These are phyloP conservation scores for Cololabis saira DNA, from an alignment of 2,113 vertebrate species.

Conservation along the genomic window DNA sequence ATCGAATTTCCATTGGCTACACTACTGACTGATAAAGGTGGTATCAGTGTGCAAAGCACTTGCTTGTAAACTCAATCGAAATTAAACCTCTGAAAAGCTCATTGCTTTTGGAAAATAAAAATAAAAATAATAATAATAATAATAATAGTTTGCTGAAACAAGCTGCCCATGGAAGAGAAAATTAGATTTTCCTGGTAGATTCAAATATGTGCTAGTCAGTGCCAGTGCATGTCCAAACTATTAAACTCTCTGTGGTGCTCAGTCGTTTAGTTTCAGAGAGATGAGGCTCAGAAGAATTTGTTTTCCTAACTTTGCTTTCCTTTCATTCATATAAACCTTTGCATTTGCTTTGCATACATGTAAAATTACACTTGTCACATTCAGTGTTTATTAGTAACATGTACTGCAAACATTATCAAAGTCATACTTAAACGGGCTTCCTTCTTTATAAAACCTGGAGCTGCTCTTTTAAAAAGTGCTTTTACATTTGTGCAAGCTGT, in stretches of 20 bases:
- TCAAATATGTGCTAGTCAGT: not conserved
- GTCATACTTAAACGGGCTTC: not conserved
- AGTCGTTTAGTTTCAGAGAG: not conserved
- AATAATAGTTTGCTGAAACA: not conserved
- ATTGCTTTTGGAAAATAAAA: not conserved
- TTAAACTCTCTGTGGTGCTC: not conserved
- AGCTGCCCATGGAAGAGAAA: not conserved
- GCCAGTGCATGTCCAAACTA: not conserved
- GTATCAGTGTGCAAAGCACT: not conserved
- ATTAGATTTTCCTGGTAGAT: not conserved
- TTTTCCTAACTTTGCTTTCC: not conserved
- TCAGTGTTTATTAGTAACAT: not conserved
- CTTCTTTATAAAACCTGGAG: not conserved
- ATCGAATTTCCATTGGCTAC: no score
- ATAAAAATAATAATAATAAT: not conserved
- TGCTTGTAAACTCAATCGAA: constrained; percentile 3
- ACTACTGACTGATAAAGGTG: no score
- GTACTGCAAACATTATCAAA: not conserved
- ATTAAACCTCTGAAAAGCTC: not conserved
- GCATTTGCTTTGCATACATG: not conserved
- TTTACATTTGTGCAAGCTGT: not conserved
- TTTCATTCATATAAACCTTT: not conserved
- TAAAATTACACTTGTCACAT: not conserved
- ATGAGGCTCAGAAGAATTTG: not conserved
- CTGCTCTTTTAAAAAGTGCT: not conserved